A percentile compares a stretch with the other conserved stretches of the same genome.
phyloP scores from a whole-genome alignment of 2,797 vertebrate genomes.

The Antennarius maculatus region DNA sequence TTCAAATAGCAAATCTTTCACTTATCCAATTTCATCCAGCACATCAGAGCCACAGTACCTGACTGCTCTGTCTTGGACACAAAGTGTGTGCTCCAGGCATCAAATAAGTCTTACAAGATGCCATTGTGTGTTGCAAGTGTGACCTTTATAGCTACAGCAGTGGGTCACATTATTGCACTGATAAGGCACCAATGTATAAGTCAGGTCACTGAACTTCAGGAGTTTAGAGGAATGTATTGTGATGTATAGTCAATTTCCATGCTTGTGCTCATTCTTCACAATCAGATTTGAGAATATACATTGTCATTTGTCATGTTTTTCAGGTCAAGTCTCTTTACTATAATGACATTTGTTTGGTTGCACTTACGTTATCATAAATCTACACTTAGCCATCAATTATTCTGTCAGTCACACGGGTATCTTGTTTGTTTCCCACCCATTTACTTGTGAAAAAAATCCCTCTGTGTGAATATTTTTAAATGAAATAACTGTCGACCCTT shows the following conservation, averaged over 20 bases:
- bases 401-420: too few species aligned
- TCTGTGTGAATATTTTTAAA: conserved; percentile 42
- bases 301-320: background rate
- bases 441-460: conserved; percentile 17
- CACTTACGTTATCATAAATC: background rate
- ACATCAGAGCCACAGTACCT: background rate
- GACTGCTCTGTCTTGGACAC: background rate
- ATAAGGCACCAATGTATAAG: too few species aligned
- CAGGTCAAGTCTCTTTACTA: background rate
- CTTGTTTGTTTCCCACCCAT: conserved; percentile 31
- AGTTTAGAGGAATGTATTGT: too few species aligned
- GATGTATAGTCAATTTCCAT: background rate
- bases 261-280: background rate
- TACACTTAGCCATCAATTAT: too few species aligned
- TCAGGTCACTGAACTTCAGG: too few species aligned
- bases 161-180: too few species aligned
- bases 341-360: background rate
- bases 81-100: background rate
- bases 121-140: too few species aligned
- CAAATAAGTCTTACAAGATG: background rate
- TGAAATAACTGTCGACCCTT: conserved; percentile 41
- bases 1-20: too few species aligned
- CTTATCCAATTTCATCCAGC: background rate
- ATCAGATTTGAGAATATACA: too few species aligned
- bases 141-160: background rate